phyloP scores from a whole-genome alignment of 1,140 invertebrate genomes.

The Drosophila rhopaloa region DNA sequence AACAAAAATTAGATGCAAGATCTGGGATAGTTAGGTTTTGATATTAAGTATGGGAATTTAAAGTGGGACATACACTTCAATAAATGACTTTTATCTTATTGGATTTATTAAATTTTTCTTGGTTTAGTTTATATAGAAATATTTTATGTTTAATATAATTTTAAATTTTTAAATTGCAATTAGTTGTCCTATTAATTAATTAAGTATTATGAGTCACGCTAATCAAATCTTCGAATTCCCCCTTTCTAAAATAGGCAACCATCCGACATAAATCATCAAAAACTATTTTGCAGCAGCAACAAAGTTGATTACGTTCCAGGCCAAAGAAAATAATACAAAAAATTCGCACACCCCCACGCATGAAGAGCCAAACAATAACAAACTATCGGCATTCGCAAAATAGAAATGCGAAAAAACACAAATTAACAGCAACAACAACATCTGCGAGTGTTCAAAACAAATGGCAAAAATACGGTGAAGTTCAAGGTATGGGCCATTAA shows the following conservation, averaged over 20 bases:
- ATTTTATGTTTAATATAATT: too few relatives aligned
- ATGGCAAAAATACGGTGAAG: conserved; percentile 83
- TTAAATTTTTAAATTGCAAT: neutral
- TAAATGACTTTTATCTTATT: neutral
- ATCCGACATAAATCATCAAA: conserved; percentile 33
- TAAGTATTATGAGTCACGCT: conserved; percentile 20
- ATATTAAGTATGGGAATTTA: conserved; percentile 8
- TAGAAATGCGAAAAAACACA: conserved; percentile 64
- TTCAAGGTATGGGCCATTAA: conserved; percentile 81
- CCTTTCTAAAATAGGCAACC: conserved; percentile 12
- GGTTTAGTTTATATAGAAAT: too few relatives aligned
- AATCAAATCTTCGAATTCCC: conserved; percentile 30
- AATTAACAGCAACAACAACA: conserved; percentile 41
- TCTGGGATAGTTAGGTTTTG: conserved; percentile 9
- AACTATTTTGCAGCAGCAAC: conserved; percentile 47
- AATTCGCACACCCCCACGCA: conserved; percentile 54
- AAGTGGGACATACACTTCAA: neutral
- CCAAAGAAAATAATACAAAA: conserved; percentile 21
- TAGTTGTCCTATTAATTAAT: too few relatives aligned
- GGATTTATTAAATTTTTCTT: neutral
- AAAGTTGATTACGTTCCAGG: conserved; percentile 37
- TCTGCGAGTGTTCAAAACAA: conserved; percentile 77
- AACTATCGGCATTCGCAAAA: conserved; percentile 69
- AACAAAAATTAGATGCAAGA: conserved; percentile 13
- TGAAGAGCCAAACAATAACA: conserved; percentile 39